Base-by-base conservation (phyloP, 2,888 invertebrate species). In the Drosophila formosana region DNA sequence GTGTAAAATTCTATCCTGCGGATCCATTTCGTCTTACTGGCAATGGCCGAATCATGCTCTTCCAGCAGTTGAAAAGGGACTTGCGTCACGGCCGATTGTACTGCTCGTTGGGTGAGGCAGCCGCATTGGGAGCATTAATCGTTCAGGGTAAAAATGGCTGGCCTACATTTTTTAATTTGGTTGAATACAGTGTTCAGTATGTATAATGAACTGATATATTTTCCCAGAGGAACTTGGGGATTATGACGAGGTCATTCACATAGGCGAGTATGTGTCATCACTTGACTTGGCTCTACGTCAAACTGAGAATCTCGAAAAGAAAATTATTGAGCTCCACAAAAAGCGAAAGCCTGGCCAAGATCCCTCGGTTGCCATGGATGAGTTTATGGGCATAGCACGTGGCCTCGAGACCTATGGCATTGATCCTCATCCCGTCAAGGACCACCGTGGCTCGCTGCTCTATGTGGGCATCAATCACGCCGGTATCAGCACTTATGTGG, bases 381-480 rank as follows among this genome's bases (percentile, higher is more conserved):
- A 96, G 81, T 99, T 99, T 93, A 95, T 99, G 87, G 96, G 96
- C 92, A 96, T 98, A 88, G 97, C 98, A 45, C 96, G 97, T 79
- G 95, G 96, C 77, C 94, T 99, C 64, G 99, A 99, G 92, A 98
- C 99, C 0, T 99, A 99, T 91, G 99, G 99, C 28, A 97, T 99
- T 37, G 99, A 99, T 93, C 99, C 99, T 8, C 98, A 99, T 94
- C 97, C 98, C 67, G 99, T 99, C 32, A 99, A 99, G 95, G 99
- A 99, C 92, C 97, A 98, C 92, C 95, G 97, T 8, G 97, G 98
- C 45, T 96, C 96, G 82, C 97, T 97, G 91, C 94, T 98, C 64
- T 99, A 98, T 92, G 94, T 99, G 78, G 99, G 99, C 58, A 97
- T 99, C 85, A 99, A 98, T 93, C 97, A 98, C 93, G 96, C 96